A percentile compares a stretch with the other conserved stretches of the same genome.
phyloP scores from a whole-genome alignment of 2,888 invertebrate species.

The Eupithecia dodoneata region DNA sequence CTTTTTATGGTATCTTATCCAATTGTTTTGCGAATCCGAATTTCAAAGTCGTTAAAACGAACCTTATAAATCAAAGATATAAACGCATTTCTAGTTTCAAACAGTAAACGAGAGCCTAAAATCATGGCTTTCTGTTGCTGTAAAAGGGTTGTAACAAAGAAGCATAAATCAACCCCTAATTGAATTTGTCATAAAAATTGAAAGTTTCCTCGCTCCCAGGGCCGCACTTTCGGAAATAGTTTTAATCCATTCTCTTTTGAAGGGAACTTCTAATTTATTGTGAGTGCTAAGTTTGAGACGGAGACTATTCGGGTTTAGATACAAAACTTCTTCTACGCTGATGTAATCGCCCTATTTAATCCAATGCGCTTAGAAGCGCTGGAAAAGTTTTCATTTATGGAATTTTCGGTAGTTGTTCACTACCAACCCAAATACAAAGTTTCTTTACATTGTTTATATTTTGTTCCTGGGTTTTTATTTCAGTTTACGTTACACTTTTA shows the following conservation, averaged over 20 bases:
- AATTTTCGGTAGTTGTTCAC: constrained; percentile 29
- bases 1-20: constrained; percentile 28
- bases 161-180: constrained; percentile 76
- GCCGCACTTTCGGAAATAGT: constrained; percentile 75
- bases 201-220: constrained; percentile 74
- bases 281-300: constrained; percentile 77
- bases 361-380: constrained; percentile 62
- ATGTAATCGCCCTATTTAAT: constrained; percentile 70
- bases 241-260: constrained; percentile 81
- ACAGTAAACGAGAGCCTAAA: constrained; percentile 61
- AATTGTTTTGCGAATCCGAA: constrained; percentile 33
- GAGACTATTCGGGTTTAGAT: constrained; percentile 65
- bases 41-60: constrained; percentile 23
- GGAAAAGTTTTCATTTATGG: constrained; percentile 46
- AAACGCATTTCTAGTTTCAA: constrained; percentile 50
- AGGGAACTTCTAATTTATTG: constrained; percentile 82
- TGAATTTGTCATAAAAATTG: constrained; percentile 83
- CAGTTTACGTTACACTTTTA: constrained; percentile 1
- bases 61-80: constrained; percentile 26
- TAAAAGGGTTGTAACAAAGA: constrained; percentile 64
- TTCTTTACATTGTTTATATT: constrained; percentile 20
- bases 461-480: constrained; percentile 10
- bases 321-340: constrained; percentile 71
- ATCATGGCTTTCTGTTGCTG: constrained; percentile 54
- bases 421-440: constrained; percentile 34